A percentile compares a stretch with the other conserved stretches of the same genome.
These are phyloP conservation scores for Spilosoma lubricipeda DNA, from an alignment of 2,888 invertebrate genomes.

Conservation along the genomic window DNA sequence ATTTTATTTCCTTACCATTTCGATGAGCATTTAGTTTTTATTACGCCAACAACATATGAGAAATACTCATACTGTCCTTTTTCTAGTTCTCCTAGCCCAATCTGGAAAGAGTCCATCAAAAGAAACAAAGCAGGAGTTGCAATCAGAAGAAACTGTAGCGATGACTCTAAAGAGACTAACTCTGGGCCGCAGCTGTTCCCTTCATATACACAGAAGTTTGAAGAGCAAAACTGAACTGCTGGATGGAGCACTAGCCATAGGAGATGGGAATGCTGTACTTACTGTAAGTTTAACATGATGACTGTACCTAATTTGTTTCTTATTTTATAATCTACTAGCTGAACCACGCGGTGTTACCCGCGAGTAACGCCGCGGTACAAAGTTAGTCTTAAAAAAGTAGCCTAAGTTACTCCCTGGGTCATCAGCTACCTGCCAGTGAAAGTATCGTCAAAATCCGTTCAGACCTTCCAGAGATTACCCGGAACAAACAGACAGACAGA, in stretches of 20 bases:
- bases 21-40: neutral
- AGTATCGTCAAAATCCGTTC: too few relatives aligned
- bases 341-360: too few relatives aligned
- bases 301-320: neutral
- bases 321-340: too few relatives aligned
- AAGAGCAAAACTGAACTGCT: conserved; percentile 90
- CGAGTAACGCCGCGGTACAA: too few relatives aligned
- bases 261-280: conserved; percentile 92
- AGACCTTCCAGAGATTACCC: too few relatives aligned
- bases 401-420: too few relatives aligned
- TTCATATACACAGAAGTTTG: conserved; percentile 86
- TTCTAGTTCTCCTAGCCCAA: conserved; percentile 84
- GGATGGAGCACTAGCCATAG: conserved; percentile 89
- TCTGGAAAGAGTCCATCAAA: conserved; percentile 81
- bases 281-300: conserved; percentile 77
- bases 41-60: neutral
- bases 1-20: too few relatives aligned
- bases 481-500: too few relatives aligned
- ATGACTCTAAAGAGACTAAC: conserved; percentile 78
- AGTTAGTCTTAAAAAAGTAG: too few relatives aligned
- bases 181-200: conserved; percentile 81
- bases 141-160: conserved; percentile 65
- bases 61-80: neutral
- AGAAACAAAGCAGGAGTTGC: conserved; percentile 50
- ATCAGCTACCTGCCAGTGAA: too few relatives aligned